Conservation (phyloP, 1,140 invertebrate genomes). For the Popillia japonica region DNA sequence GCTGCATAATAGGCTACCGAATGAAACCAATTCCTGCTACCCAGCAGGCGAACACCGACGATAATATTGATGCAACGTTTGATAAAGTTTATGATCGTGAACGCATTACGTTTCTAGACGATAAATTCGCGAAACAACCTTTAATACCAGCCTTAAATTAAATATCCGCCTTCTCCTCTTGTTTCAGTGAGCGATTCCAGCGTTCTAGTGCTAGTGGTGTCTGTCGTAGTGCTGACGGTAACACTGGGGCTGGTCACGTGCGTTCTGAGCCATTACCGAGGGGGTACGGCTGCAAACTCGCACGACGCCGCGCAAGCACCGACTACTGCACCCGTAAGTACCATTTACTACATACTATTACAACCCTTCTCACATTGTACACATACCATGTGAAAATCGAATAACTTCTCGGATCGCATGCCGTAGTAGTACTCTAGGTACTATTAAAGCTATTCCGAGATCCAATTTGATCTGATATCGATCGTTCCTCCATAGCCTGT, state of each 20-base stretch:
- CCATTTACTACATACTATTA: neutral
- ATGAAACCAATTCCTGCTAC: too few species aligned
- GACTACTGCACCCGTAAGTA: constrained; percentile 55
- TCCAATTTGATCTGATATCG: neutral
- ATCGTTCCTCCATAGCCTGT: neutral
- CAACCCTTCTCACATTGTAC: neutral
- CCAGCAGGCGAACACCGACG: too few species aligned
- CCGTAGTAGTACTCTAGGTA: neutral
- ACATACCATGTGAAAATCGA: constrained; percentile 1
- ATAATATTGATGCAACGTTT: too few species aligned
- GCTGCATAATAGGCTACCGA: too few species aligned
- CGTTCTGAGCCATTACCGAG: constrained; percentile 54
- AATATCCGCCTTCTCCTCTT: neutral
- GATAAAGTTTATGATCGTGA: too few species aligned
- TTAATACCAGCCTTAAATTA: neutral
- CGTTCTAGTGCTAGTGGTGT: constrained; percentile 51
- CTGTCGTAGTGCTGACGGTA: constrained; percentile 50
- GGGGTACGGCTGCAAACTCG: constrained; percentile 50
- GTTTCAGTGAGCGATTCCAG: constrained; percentile 48
- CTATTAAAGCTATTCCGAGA: neutral
- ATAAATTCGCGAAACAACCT: too few species aligned
- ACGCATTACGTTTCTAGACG: too few species aligned
- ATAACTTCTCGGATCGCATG: neutral
- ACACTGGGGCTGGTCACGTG: constrained; percentile 54
- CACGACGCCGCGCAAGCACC: constrained; percentile 52